These are phyloP conservation scores for Phoxinus dragarum DNA, from an alignment of 2,797 vertebrate genomes.

Conservation along the genomic window DNA sequence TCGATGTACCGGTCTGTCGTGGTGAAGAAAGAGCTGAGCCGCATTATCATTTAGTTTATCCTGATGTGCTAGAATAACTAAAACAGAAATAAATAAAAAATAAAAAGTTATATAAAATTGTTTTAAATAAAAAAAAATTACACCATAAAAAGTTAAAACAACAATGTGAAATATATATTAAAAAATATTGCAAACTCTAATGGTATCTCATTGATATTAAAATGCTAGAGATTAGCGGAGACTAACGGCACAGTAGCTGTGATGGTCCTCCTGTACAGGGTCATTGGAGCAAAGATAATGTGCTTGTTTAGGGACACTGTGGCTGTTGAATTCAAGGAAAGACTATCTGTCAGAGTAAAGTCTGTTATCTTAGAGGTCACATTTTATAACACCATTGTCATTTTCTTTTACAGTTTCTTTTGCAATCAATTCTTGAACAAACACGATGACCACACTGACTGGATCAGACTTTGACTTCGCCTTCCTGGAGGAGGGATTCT, in stretches of 20 bases:
- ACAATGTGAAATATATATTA: neutral
- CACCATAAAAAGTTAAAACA: neutral
- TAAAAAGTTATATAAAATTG: too few species aligned
- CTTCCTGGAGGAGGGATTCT: conserved; percentile 95
- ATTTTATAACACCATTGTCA: neutral
- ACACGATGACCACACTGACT: conserved; percentile 75
- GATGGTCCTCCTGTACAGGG: neutral
- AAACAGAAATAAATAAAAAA: neutral
- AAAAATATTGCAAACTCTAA: neutral
- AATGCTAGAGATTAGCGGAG: neutral
- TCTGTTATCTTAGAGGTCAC: neutral
- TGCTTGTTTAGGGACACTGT: neutral
- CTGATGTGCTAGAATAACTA: neutral
- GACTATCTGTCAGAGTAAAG: neutral
- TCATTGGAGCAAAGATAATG: conserved; percentile 20
- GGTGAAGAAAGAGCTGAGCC: too few species aligned
- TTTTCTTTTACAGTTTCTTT: conserved; percentile 70
- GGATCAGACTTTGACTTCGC: conserved; percentile 85
- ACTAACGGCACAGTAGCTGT: neutral
- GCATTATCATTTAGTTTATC: neutral
- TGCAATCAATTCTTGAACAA: conserved; percentile 61
- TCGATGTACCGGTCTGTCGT: too few species aligned
- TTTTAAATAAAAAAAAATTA: too few species aligned
- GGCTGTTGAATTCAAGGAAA: too few species aligned
- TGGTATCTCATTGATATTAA: too few species aligned